A percentile compares a stretch with the other conserved stretches of the same genome.
phyloP scores from a whole-genome alignment of 2,888 invertebrate species.

The Patella caerulea region DNA sequence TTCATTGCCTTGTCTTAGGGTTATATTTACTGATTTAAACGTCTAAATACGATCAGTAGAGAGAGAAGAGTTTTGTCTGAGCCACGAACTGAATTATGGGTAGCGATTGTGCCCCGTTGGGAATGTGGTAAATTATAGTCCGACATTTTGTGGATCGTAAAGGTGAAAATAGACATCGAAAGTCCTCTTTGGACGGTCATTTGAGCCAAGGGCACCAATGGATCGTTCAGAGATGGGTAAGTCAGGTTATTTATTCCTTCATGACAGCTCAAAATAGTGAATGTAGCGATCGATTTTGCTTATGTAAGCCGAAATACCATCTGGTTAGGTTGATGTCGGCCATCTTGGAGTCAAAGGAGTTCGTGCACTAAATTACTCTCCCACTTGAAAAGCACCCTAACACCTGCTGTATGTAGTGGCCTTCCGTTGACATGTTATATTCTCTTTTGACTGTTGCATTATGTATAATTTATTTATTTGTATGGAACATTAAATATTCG shows the following conservation, averaged over 20 bases:
- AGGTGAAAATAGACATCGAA: conserved; percentile 15
- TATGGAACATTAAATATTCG: not conserved
- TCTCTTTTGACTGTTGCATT: too few species aligned
- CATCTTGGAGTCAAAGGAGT: conserved; percentile 29
- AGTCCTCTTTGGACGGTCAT: conserved; percentile 25
- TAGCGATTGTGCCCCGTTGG: conserved; percentile 16
- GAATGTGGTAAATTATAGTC: conserved; percentile 15
- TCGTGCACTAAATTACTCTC: conserved; percentile 17
- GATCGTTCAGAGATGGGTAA: conserved; percentile 48
- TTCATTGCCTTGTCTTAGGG: conserved; percentile 24
- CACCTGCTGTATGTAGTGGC: not conserved
- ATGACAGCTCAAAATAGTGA: not conserved
- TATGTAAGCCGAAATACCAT: not conserved
- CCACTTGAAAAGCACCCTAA: conserved; percentile 2
- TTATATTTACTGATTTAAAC: not conserved
- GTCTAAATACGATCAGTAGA: not conserved
- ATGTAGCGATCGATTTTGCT: not conserved
- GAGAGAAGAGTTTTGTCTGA: too few species aligned
- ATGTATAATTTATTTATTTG: not conserved
- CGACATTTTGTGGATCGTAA: conserved; percentile 6
- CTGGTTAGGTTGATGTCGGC: conserved; percentile 17
- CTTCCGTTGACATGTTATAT: too few species aligned
- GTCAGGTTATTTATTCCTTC: conserved; percentile 16
- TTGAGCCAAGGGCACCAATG: conserved; percentile 26
- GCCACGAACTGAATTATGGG: conserved; percentile 14